Conservation (phyloP, 2,888 invertebrate species). For the Ormyrus thymus region DNA sequence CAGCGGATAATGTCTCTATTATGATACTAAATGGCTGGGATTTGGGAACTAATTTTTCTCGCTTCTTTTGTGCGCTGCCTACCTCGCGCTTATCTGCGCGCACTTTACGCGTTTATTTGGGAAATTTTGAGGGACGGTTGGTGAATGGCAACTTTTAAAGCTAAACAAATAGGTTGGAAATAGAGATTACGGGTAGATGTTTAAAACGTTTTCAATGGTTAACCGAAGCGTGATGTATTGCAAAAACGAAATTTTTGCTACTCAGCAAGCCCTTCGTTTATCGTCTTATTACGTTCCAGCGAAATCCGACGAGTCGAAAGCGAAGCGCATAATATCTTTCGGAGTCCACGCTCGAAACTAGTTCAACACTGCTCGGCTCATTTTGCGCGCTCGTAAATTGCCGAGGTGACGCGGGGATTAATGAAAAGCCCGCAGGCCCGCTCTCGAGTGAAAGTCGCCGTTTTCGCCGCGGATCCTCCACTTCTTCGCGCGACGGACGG, state of each 20-base stretch:
- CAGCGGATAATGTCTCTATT: slow-evolving; percentile 14
- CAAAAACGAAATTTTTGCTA: too few species aligned
- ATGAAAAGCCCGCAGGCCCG: slow-evolving; percentile 11
- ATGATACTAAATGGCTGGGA: not conserved
- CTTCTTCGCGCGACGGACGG: not conserved
- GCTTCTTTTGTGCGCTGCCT: not conserved
- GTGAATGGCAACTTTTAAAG: too few species aligned
- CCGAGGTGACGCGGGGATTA: slow-evolving; percentile 29
- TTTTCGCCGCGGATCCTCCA: not conserved
- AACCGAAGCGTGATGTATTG: too few species aligned
- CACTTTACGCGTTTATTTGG: too few species aligned
- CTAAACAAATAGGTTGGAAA: too few species aligned
- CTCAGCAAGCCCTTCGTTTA: too few species aligned
- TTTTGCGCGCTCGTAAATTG: slow-evolving; percentile 27
- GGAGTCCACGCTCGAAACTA: not conserved
- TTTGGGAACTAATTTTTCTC: slow-evolving; percentile 5
- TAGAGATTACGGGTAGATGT: too few species aligned
- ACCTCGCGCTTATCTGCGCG: too few species aligned
- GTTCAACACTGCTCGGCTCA: not conserved
- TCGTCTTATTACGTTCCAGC: too few species aligned
- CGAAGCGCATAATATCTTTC: not conserved
- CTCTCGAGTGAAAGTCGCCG: slow-evolving; percentile 11
- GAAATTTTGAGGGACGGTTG: too few species aligned
- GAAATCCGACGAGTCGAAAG: too few species aligned
- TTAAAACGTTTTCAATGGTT: too few species aligned